Percentiles rank a stretch among this genome's conserved stretches.
Evolutionary conservation across 2,113 vertebrate species (phyloP).

Genomic region (Sorex fumeus): DNA sequence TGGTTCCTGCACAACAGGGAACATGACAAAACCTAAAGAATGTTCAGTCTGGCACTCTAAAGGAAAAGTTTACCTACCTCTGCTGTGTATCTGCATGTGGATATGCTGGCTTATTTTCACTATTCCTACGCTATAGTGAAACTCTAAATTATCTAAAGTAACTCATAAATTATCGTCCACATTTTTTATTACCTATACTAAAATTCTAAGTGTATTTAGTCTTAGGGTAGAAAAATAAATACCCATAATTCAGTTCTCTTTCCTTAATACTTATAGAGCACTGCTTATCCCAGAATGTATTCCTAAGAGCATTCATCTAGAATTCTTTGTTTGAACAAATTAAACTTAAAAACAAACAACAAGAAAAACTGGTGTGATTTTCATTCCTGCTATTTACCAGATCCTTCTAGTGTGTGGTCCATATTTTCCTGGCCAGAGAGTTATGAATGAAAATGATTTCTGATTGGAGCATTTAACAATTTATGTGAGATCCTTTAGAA

Average conservation of each 20-base stretch:
- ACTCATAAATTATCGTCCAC: not conserved
- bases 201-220: slow-evolving; percentile 21
- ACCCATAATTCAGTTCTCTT: not conserved
- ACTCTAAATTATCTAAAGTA: not conserved
- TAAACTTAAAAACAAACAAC: not conserved
- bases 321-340: slow-evolving; percentile 34
- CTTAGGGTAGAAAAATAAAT: not conserved
- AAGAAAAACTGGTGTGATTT: not conserved
- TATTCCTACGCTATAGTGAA: not conserved
- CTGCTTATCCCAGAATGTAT: not conserved
- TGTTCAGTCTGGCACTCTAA: not conserved
- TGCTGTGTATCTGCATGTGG: slow-evolving; percentile 21
- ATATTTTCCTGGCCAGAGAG: not conserved
- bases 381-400: not conserved
- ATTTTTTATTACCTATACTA: slow-evolving; percentile 41
- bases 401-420: slow-evolving; percentile 3
- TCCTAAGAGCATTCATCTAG: slow-evolving; percentile 38
- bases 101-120: not conserved
- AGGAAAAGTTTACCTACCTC: slow-evolving; percentile 1
- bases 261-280: not conserved
- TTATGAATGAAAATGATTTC: not conserved
- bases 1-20: not conserved
- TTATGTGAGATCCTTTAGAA: not conserved
- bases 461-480: not conserved
- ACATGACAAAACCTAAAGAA: not conserved